phyloP scores from a whole-genome alignment of 2,113 vertebrate genomes.

The Oryzias curvinotus region DNA sequence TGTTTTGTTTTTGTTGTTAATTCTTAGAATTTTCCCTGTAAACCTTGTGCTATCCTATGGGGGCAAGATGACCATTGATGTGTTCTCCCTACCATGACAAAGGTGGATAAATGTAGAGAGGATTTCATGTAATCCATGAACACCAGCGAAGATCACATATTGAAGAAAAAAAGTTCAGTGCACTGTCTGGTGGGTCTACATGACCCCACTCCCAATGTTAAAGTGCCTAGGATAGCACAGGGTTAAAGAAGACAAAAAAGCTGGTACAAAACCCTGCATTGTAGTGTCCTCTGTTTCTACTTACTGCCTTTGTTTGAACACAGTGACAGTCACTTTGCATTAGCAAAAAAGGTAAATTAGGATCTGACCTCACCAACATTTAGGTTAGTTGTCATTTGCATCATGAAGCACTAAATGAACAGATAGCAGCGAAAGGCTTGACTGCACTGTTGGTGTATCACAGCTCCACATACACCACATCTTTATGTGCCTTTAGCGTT shows the following conservation, averaged over 20 bases:
- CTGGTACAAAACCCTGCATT: neutral
- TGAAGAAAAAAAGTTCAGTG: no score
- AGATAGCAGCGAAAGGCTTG: conserved; percentile 11
- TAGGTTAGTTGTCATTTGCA: conserved; percentile 44
- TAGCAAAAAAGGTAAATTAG: conserved; percentile 22
- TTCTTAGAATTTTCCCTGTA: no score
- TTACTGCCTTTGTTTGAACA: neutral
- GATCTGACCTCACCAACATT: neutral
- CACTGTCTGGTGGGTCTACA: no score
- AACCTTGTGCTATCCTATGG: no score
- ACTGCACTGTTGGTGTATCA: conserved; percentile 2
- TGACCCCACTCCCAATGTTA: no score
- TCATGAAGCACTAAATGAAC: conserved; percentile 17
- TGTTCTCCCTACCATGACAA: no score
- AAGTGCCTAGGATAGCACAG: no score
- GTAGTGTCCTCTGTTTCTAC: neutral
- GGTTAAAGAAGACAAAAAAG: neutral
- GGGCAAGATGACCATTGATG: no score
- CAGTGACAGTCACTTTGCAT: conserved; percentile 41
- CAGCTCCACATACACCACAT: neutral
- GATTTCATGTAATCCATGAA: no score
- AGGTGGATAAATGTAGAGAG: no score
- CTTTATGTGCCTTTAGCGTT: neutral
- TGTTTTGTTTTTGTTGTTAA: no score
- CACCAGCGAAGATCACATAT: no score